phyloP scores from a whole-genome alignment of 2,888 invertebrate genomes.

The Therioaphis trifolii region DNA sequence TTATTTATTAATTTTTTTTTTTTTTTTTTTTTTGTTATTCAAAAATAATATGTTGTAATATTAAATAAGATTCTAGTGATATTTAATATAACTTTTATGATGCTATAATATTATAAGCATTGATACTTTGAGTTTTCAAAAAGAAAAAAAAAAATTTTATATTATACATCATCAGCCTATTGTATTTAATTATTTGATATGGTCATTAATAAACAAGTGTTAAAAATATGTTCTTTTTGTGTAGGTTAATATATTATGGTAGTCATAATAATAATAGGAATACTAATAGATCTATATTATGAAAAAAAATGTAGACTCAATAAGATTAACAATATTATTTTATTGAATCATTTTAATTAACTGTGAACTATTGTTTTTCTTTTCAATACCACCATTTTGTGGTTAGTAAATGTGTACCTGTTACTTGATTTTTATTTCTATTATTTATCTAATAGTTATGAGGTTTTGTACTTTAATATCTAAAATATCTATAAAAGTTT shows the following conservation, averaged over 20 bases:
- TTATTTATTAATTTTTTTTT: conserved; percentile 16
- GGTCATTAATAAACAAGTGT: conserved; percentile 35
- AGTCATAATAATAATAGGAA: neutral
- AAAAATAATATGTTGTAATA: conserved; percentile 51
- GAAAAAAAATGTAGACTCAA: conserved; percentile 5
- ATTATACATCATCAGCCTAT: conserved; percentile 32
- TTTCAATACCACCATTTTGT: conserved; percentile 19
- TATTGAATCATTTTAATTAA: neutral
- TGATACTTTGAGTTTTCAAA: conserved; percentile 54
- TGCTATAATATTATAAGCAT: conserved; percentile 43
- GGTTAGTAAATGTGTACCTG: conserved; percentile 35
- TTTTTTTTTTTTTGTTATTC: conserved; percentile 40
- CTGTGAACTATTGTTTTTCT: conserved; percentile 15
- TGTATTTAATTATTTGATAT: conserved; percentile 49
- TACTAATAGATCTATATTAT: neutral
- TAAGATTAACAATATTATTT: conserved; percentile 18
- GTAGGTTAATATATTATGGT: conserved; percentile 23
- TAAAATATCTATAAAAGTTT: no score
- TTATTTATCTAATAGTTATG: conserved; percentile 8
- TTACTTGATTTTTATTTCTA: neutral
- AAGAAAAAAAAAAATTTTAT: conserved; percentile 42
- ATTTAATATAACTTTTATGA: conserved; percentile 59
- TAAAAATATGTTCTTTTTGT: conserved; percentile 33
- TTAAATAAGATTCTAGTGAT: conserved; percentile 54
- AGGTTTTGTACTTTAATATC: neutral